Percentiles rank a stretch among this genome's conserved stretches.
phyloP scores from a whole-genome alignment of 2,888 invertebrate genomes.

The Plebejus melissa region DNA sequence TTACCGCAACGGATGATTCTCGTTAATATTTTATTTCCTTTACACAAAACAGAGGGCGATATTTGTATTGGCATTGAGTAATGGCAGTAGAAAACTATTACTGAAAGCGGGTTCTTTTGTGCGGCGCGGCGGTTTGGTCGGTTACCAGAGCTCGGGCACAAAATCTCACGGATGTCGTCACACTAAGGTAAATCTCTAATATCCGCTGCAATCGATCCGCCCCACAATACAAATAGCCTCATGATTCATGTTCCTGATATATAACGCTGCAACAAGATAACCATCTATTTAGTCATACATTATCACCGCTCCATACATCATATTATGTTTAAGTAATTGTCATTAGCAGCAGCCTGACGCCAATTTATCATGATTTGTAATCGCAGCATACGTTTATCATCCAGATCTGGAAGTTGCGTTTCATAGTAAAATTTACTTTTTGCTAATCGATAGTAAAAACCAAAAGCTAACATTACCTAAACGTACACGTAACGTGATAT shows the following conservation, averaged over 20 bases:
- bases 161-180: constrained; percentile 65
- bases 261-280: constrained; percentile 16
- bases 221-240: constrained; percentile 42
- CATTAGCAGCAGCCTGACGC: constrained; percentile 6
- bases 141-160: constrained; percentile 55
- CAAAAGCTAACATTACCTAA: not conserved
- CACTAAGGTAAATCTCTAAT: constrained; percentile 72
- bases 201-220: constrained; percentile 58
- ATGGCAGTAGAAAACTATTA: constrained; percentile 54
- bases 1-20: not conserved
- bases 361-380: not conserved
- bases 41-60: constrained; percentile 7
- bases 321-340: constrained; percentile 7
- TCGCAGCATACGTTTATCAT: not conserved
- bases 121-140: constrained; percentile 49
- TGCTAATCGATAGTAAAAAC: not conserved
- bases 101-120: constrained; percentile 56
- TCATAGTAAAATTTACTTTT: not conserved
- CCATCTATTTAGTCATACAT: constrained; percentile 15
- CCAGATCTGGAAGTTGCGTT: not conserved
- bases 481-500: not conserved
- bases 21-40: constrained; percentile 4
- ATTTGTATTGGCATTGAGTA: constrained; percentile 18
- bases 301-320: not conserved
- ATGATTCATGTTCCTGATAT: constrained; percentile 4